Base-by-base conservation (phyloP, 92 coral and sea anemone genomes). In the Isaurus tuberculatus region DNA sequence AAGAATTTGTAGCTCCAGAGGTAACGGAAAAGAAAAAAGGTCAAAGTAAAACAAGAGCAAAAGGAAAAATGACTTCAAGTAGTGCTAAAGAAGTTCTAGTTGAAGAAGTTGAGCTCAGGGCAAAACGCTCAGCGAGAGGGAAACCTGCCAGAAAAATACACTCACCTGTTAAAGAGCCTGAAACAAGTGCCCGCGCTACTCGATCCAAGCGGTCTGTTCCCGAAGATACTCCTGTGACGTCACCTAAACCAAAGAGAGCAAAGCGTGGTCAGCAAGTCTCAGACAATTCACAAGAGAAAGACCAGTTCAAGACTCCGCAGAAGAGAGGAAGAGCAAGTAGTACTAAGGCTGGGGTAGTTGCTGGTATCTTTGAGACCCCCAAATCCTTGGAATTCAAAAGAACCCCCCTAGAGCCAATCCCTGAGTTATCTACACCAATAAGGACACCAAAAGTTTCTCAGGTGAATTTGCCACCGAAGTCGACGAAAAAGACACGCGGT, bases 401-500 rank as follows among this genome's bases (percentile, higher is more conserved):
- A 71, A 94, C 98, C 20, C 88, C 74, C 25, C 90, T 95, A 31
- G 98, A 95, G 20, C 84, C 98, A 2, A 95, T 95, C 75, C 79
- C 79, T 34, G 98, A 95, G 75, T 72, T 94, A 15, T 89, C 86
- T 8, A 91, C 98, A 14, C 98, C 98, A 20, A 65, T 81, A 48
- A 79, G 85, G 33, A 83, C 90, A 19, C 86, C 87, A n/a, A 74
- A 68, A 40, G 70, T 73, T n/a, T 49, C 8, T 36, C 34, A 17
- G 17, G 69, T 16, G 17, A 67, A 43, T 3, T 27, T 42, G 57
- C 70, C 71, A 29, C 72, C 44, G 15, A 64, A 9, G 25, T 60
- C 81, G 26, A 46, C 53, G 27, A 84, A 48, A 48, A 71, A 77
- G 37, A 69, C 75, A 4, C 79, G 65, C 11, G 66, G 73, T 26